phyloP scores from a whole-genome alignment of 23 tunicate genomes.

The Styela plicata region DNA sequence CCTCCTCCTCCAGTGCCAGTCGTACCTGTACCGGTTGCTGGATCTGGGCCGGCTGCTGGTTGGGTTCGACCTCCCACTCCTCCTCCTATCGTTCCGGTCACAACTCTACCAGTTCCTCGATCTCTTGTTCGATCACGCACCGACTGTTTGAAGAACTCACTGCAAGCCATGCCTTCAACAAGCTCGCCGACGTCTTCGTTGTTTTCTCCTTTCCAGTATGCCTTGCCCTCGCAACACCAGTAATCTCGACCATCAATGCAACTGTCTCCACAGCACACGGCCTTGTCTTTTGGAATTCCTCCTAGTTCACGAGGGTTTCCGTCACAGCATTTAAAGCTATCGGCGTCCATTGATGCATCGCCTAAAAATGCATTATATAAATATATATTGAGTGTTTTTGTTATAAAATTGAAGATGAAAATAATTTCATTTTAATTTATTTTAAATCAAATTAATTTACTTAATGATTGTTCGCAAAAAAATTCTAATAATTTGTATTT shows the following conservation, averaged over 20 bases:
- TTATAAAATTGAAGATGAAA: too few relatives aligned
- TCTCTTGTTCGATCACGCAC: background rate
- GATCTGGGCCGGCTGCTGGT: background rate
- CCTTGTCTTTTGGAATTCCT: constrained; percentile 62
- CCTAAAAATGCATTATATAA: constrained; percentile 30
- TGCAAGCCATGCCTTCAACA: constrained; percentile 52
- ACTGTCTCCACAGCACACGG: constrained; percentile 79
- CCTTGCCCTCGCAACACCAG: constrained; percentile 87
- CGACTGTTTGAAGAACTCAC: constrained; percentile 40
- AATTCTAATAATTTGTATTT: too few relatives aligned
- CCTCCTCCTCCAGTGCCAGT: background rate
- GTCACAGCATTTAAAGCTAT: constrained; percentile 49
- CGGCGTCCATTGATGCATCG: constrained; percentile 27
- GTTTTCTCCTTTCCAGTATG: constrained; percentile 59
- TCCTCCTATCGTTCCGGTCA: background rate
- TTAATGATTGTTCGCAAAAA: too few relatives aligned
- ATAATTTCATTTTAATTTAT: background rate
- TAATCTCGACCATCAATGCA: constrained; percentile 76
- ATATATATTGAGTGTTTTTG: background rate
- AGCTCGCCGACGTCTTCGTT: constrained; percentile 39
- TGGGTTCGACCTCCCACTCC: background rate
- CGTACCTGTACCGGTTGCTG: background rate
- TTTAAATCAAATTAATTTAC: background rate
- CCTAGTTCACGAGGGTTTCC: constrained; percentile 48
- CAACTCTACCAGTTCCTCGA: background rate